Base-by-base conservation (phyloP, 92 coral and sea anemone species). In the Epizoanthus ramosus region DNA sequence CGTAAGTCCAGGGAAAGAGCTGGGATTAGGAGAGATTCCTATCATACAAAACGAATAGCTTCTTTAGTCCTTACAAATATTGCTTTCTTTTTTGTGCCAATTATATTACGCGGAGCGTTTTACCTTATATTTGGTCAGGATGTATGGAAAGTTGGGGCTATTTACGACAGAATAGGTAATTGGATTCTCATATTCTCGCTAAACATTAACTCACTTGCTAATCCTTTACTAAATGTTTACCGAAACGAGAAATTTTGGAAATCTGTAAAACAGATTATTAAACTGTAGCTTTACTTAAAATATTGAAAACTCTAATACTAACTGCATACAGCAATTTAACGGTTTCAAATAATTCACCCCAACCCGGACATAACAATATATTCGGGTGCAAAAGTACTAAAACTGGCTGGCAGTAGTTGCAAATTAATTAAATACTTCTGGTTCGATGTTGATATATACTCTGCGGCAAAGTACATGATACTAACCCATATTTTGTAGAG, bases 191-290 rank as follows among this genome's bases (percentile, higher is more conserved):
- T 68, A 37, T 41, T 68, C 41, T 13, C 73, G 37, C 23, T 68
- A 4, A 35, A 68, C 3, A 68, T 68, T 3, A 68, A 68, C 54
- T 50, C 54, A 8, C 22, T n/a, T 13, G 73, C 73, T 3, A 68
- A 68, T 8, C 73, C 73, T 68, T 47, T 68, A 33, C 53, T 68
- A 10, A 68, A 68, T 68, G 53, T 39, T 33, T 68, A 68, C 73
- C 73, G 73, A 19, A 17, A 68, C 16, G 14, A 22, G 10, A 68
- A 8, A 17, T 68, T 68, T 39, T 15, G 19, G 24, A 68, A 68
- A 35, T n/a, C 47, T 21, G 18, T 31, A 10, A 68, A 39, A 41
- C n/a, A 37, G 22, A 25, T 68, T 39, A 6, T 35, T 45, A 10
- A n/a, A n/a, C 6, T 37, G 3, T 37, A 37, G 43, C 6, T 37